Evolutionary conservation across 2,888 invertebrate genomes (phyloP).

Genomic region (Lymantria monacha): DNA sequence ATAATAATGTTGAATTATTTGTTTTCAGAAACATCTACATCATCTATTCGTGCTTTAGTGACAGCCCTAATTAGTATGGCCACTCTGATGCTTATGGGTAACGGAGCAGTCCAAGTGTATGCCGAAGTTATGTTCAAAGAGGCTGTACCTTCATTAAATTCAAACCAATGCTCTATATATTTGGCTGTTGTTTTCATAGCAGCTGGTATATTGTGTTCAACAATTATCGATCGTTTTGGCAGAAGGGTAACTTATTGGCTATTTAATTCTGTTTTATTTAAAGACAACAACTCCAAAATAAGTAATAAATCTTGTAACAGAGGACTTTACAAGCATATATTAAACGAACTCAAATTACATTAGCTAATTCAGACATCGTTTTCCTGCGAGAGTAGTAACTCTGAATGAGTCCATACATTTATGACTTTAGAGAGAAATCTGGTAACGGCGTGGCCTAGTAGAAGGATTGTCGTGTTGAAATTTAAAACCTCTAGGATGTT

Average conservation of each 20-base stretch:
- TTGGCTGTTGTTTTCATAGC: slow-evolving; percentile 49
- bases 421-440: no score
- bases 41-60: slow-evolving; percentile 52
- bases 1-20: no score
- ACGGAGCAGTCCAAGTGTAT: slow-evolving; percentile 60
- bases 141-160: slow-evolving; percentile 56
- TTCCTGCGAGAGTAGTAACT: no score
- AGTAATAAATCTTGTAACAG: no score
- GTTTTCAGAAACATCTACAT: slow-evolving; percentile 54
- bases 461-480: no score
- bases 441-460: no score
- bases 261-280: neutral
- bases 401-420: no score
- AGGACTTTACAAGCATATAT: no score
- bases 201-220: slow-evolving; percentile 48
- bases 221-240: slow-evolving; percentile 54
- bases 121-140: slow-evolving; percentile 61
- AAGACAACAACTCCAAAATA: no score
- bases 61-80: slow-evolving; percentile 48
- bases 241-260: slow-evolving; percentile 47
- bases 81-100: slow-evolving; percentile 55
- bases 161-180: slow-evolving; percentile 54
- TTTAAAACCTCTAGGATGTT: no score
- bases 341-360: no score
- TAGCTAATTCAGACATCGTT: no score